Base-by-base conservation (phyloP, 1,140 invertebrate species). In the Palaemon carinicauda region DNA sequence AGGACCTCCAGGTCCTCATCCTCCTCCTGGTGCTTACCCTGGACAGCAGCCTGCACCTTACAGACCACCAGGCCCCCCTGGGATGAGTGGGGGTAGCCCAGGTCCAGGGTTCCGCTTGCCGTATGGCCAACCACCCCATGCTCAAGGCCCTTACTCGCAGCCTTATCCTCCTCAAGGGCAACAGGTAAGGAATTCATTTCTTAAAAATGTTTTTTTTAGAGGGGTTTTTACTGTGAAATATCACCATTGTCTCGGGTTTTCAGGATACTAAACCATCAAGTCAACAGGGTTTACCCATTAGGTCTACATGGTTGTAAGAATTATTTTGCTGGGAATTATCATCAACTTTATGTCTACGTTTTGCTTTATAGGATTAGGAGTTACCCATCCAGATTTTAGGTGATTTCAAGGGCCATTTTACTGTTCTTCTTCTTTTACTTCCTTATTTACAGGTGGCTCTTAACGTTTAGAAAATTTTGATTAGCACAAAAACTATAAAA, bases 91-190 rank as follows among this genome's bases (percentile, higher is more conserved):
- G 50, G 84, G 87, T 41, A 88, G 89, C 29, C 89, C 88, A 75
- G 80, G 77, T n/a, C 88, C 89, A 74, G 87, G 82, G 74, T 88
- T 90, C 69, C 79, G 90, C 88, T 81, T 89, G 89, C 84, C 89
- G 19, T 89, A 87, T 82, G 90, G 90, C 15, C 90, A 90, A 86
- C 88, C 88, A 52, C 88, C 80, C 41, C 90, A 90, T 83, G 87
- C 89, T 2, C 89, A 90, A 41, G 89, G 89, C 50, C 86, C 88
- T 3, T 89, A 88, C 87, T 88, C 89, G 27, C 89, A 90, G 74
- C 90, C 90, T 7, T 88, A 90, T 29, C 90, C 90, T 77, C 90
- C 90, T 3, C 90, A 90, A 60, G 89, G 89, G n/a, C 90, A 90
- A 50, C 87, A 87, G 83, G 80, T 83, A 41, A n/a, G 24, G 15